Base-by-base conservation (phyloP, 2,888 invertebrate genomes). In the Dexiosoma caninum region DNA sequence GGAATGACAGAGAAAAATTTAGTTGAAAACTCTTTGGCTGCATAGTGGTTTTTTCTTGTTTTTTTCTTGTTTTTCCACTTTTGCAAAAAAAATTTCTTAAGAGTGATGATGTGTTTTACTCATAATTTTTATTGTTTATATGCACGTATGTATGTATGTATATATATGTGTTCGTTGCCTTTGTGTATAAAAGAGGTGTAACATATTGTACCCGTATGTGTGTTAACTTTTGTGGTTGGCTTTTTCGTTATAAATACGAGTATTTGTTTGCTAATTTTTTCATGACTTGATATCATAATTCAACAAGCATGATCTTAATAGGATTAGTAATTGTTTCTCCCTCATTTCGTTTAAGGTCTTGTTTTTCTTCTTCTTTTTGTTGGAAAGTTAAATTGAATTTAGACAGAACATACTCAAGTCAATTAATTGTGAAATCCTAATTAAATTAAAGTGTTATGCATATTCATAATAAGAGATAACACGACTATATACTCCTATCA, bases 1-100 rank as follows among this genome's bases (percentile, higher is more conserved):
- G 72, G 49, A 77, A 77, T 77, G 77, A 77, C 81, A 77, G 72
- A 77, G 81, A 81, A 81, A 23, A 32, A 35, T 49, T 57, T 51
- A 14, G 2, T 35, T 66, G n/a, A n/a, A n/a, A n/a, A n/a, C n/a
- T n/a, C n/a, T 57, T 62, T 64, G 16, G 19, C 40, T 55, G n/a
- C 10, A 19, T 14, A 10, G 46, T 4, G 44, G 2, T 32, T 40
- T 40, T 46, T n/a, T n/a, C n/a, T n/a, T n/a, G n/a, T n/a, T n/a
- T n/a, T n/a, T n/a, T n/a, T n/a, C n/a, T n/a, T n/a, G n/a, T n/a
- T 32, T 32, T 64, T 14, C 10, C 27, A 27, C 3, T 23, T 42
- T 35, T 40, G 12, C 23, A 46, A 19, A 7, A 60, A 51, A 21
- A 16, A 42, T 64, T 23, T 35, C 14, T 1, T 3, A 16, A 49